Evolutionary conservation across 1,140 invertebrate species (phyloP), one percentile per base, ranked within the genome.

Genomic region (Pachypeltis micranthus): DNA sequence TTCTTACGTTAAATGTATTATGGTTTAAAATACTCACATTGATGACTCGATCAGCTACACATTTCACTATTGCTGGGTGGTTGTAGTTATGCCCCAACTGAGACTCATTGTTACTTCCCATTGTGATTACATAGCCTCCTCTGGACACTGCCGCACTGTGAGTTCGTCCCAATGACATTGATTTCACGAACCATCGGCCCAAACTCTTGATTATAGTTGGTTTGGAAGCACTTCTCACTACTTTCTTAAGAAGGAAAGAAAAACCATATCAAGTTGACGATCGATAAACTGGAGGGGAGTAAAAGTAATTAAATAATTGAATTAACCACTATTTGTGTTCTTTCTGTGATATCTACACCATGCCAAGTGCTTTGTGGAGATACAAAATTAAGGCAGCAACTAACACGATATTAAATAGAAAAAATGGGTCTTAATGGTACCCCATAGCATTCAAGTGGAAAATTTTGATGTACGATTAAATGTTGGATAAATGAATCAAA

Each of bases 121-220:
- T 81, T 1, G 83, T 81, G 47, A 83, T 77, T 0, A 86, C 77
- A 67, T 82, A 79, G 2, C 85, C 85, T n/a, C 78, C 78, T 69
- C 85, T 81, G 0, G 84, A 79, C 1, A 87, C 72, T 16, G 85
- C 79, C 26, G 79, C 79, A 24, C 78, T 79, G 65, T 85, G 83
- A 24, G 76, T 74, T 10, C 73, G 72, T 0, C 81, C 83, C 70
- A 85, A 78, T 25, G 78, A 77, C 0, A 83, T 75, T 57, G 78
- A 73, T 21, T 77, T 67, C 2, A 84, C 78, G 65, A 74, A 74
- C 56, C 70, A 70, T 55, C 64, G 66, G 2, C 68, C 26, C 0
- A 67, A 26, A 10, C 59, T 44, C 39, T 34, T 64, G n/a, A 67
- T 63, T 29, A 28, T n/a, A 44, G 64, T 63, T 27, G 67, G 59